These are phyloP conservation scores for Gallinago media DNA, from an alignment of 2,113 vertebrate species.

Conservation along the genomic window DNA sequence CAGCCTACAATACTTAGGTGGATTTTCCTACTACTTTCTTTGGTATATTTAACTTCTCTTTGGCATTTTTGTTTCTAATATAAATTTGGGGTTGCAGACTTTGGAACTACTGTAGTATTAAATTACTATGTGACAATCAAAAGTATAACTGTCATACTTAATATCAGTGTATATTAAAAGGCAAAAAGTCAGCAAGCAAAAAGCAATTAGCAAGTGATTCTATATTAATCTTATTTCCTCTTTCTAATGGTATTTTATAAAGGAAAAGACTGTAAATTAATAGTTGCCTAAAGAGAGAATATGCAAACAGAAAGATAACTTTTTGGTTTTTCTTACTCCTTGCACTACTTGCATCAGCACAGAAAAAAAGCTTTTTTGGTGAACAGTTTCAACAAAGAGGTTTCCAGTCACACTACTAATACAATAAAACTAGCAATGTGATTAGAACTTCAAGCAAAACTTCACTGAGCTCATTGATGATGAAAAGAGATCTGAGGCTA, in stretches of 20 bases:
- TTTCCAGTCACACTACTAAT: not conserved
- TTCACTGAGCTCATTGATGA: not conserved
- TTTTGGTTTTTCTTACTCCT: not conserved
- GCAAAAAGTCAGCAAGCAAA: not conserved
- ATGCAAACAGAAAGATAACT: not conserved
- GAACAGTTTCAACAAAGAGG: not conserved
- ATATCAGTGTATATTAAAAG: not conserved
- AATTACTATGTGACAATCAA: not conserved
- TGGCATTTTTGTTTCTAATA: not conserved
- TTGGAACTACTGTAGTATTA: not conserved
- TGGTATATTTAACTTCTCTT: not conserved
- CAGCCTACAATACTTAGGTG: not conserved
- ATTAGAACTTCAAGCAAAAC: not conserved
- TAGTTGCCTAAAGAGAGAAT: not conserved
- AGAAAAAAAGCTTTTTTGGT: not conserved
- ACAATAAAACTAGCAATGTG: not conserved
- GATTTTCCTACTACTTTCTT: not conserved
- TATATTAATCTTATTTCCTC: not conserved
- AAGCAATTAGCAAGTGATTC: not conserved
- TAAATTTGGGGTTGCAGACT: not conserved
- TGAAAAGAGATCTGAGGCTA: not conserved
- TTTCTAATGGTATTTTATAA: not conserved
- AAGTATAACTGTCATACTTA: not conserved
- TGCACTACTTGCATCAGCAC: not conserved
- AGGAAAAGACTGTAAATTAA: not conserved